Percentiles rank a stretch among this genome's conserved stretches.
Conservation (phyloP, 2,888 invertebrate species). For the Napeogenes inachia region DNA sequence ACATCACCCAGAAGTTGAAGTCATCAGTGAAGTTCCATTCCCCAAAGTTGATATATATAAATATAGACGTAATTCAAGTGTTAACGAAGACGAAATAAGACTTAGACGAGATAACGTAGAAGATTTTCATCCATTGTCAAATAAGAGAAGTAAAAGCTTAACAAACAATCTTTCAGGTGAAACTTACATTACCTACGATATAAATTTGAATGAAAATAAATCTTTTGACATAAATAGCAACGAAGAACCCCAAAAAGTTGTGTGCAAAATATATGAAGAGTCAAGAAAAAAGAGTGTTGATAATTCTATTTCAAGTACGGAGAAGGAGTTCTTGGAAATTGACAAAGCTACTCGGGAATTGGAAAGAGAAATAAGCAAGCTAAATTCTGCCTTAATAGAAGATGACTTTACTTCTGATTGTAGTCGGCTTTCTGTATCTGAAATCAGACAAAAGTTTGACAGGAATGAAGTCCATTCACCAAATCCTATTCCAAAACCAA, state of each 20-base stretch:
- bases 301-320: conserved; percentile 64
- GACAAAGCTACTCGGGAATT: conserved; percentile 66
- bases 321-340: conserved; percentile 70
- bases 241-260: conserved; percentile 60
- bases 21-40: conserved; percentile 45
- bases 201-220: conserved; percentile 58
- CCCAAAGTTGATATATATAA: conserved; percentile 62
- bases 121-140: conserved; percentile 59
- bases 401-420: conserved; percentile 56
- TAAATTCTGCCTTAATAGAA: conserved; percentile 67
- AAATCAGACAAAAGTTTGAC: conserved; percentile 75
- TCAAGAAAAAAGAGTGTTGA: conserved; percentile 63
- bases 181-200: conserved; percentile 57
- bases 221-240: conserved; percentile 56
- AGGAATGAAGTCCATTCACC: conserved; percentile 68
- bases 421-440: conserved; percentile 58
- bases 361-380: conserved; percentile 67
- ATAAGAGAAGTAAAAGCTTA: conserved; percentile 68
- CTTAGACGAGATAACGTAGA: conserved; percentile 66
- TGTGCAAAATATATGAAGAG: conserved; percentile 62
- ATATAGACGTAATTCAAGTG: conserved; percentile 69
- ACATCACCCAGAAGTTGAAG: conserved; percentile 31
- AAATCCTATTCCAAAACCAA: conserved; percentile 78
- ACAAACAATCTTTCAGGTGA: conserved; percentile 51
- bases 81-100: conserved; percentile 67